Percentiles rank a stretch among this genome's conserved stretches.
phyloP scores from a whole-genome alignment of 1,140 invertebrate genomes.

The Aphaenogaster rudis region DNA sequence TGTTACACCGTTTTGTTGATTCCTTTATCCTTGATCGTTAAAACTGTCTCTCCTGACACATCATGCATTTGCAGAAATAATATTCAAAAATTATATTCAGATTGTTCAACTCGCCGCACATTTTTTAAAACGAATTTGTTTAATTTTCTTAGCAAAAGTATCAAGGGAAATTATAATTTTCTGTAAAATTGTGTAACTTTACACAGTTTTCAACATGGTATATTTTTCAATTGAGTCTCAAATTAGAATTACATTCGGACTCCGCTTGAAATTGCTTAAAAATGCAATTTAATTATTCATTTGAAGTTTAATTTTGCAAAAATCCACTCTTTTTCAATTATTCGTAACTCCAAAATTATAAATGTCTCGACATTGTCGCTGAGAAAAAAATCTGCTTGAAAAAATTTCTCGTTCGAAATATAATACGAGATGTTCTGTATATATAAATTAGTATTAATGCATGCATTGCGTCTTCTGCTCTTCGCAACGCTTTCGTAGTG shows the following conservation, averaged over 20 bases:
- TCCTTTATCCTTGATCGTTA: neutral
- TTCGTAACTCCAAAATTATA: neutral
- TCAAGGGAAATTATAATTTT: neutral
- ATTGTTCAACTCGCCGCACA: neutral
- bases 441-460: conserved; percentile 30
- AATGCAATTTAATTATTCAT: neutral
- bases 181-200: neutral
- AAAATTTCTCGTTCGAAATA: neutral
- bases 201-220: neutral
- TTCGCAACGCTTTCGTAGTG: neutral
- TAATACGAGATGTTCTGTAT: neutral
- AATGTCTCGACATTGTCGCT: neutral
- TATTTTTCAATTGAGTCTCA: neutral
- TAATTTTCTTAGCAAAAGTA: neutral
- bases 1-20: neutral
- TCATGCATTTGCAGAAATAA: neutral
- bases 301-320: neutral
- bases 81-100: neutral
- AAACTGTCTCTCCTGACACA: neutral
- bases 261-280: neutral
- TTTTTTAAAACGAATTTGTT: neutral
- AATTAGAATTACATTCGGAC: neutral
- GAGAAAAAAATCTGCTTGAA: neutral
- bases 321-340: neutral
- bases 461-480: neutral